These are phyloP conservation scores for Parnassius glacialis DNA, from an alignment of 2,888 invertebrate genomes.

Conservation along the genomic window DNA sequence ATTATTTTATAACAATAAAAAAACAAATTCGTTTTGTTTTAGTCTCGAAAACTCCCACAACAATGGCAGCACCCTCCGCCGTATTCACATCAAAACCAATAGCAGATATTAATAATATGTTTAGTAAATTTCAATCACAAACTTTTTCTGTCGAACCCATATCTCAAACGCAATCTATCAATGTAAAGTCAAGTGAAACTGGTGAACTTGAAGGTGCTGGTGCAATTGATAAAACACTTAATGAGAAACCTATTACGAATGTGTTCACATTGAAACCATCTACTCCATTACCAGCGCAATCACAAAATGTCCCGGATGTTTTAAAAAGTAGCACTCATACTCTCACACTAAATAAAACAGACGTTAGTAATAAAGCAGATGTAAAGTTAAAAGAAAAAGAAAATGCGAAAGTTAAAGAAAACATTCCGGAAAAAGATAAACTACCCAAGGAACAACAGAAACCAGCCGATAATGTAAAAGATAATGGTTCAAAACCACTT, in stretches of 20 bases:
- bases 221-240: conserved; percentile 33
- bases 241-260: conserved; percentile 52
- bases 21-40: too few relatives aligned
- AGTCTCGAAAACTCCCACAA: conserved; percentile 40
- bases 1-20: too few relatives aligned
- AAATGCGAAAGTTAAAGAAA: conserved; percentile 50
- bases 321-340: conserved; percentile 44
- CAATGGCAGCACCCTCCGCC: conserved; percentile 38
- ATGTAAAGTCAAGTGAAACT: conserved; percentile 57
- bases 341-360: conserved; percentile 37
- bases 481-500: conserved; percentile 43
- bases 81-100: conserved; percentile 59
- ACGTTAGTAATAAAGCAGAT: conserved; percentile 34
- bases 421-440: conserved; percentile 41
- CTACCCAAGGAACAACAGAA: conserved; percentile 15
- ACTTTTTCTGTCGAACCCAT: conserved; percentile 39
- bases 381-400: conserved; percentile 43
- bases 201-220: conserved; percentile 52
- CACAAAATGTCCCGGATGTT: conserved; percentile 49
- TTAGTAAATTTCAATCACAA: conserved; percentile 48
- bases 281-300: conserved; percentile 32
- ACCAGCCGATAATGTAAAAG: conserved; percentile 37
- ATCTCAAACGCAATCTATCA: conserved; percentile 28
- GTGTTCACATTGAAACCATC: conserved; percentile 51
- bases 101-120: conserved; percentile 52